Evolutionary conservation across 2,888 invertebrate genomes (phyloP), one percentile per base, ranked within the genome.

Genomic region (Leptopilina syphax): DNA sequence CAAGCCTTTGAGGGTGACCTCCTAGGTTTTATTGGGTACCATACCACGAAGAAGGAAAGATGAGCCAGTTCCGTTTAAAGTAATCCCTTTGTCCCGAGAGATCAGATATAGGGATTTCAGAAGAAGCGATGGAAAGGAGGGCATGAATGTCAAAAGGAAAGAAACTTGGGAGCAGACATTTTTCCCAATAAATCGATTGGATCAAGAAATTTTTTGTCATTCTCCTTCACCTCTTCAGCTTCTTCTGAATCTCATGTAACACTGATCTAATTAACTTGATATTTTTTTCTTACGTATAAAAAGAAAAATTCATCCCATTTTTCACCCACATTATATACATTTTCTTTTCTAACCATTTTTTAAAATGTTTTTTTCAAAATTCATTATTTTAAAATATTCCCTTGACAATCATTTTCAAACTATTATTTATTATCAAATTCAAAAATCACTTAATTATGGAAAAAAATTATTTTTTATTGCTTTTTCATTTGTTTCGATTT

Each of bases 81-180:
- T 73, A 73, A 73, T 73, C 70, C 34, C 57, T 73, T 73, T 73
- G 70, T 73, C 70, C 70, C 54, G 34, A 57, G 57, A 73, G 70
- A 73, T 73, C 54, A 34, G 70, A 73, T 73, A 73, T 73, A 73
- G 34, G 70, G 70, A 73, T 73, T 73, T 73, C 54, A 34, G 54
- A 13, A 73, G 13, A 27, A 54, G 70, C 70, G 54, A 70, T 54
- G 70, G 54, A n/a, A 54, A 50, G 44, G 67, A 34, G 70, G 57
- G 70, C 54, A 73, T 73, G 70, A 73, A 73, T 73, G 70, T 73
- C 70, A 73, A 73, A 73, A 73, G 70, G 34, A 73, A 54, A 73
- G 34, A 73, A 54, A 73, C 70, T 34, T 34, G 54, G n/a, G 27
- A 73, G 70, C 54, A 54, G 70, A 73, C 34, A 57, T 73, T 54